Evolutionary conservation across 2,113 vertebrate genomes (phyloP), one percentile per base, ranked within the genome.

Genomic region (Esox niger): DNA sequence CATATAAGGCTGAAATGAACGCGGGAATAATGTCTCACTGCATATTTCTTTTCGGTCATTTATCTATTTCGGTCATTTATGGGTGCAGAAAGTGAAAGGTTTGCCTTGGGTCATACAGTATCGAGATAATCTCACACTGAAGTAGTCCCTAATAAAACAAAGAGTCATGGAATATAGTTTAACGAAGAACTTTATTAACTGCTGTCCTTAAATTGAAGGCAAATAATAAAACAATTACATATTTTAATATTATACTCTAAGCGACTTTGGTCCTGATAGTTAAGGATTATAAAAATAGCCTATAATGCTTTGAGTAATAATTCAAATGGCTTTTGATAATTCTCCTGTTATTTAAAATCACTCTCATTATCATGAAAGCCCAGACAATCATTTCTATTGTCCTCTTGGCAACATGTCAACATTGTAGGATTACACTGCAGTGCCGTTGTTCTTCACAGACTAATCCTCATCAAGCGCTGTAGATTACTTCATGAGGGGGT

Each of bases 301-400:
- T 43, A 59, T 29, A 29, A 30, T 59, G 57, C 27, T 17, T 30
- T 59, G 15, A 17, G 13, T 29, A 59, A 59, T 31, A 2, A 30
- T n/a, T 78, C 46, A 82, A 89, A 91, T 88, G 76, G 81, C 87
- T 91, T 43, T 91, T 92, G 89, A 87, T 89, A 83, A 46, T 80
- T 82, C 87, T 17, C 86, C 80, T 80, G 75, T 79, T 84, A 82
- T 73, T 81, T 32, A 82, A 80, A 82, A 90, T 86, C 81, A 81
- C 85, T 83, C 87, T 89, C 82, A 85, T 87, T 84, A 88, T 87
- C 84, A 87, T 86, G 83, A 94, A 87, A 92, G 90, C 91, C 77
- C 74, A 89, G 86, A 87, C 89, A 92, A 91, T 93, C 88, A 90
- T 82, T 89, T 81, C 78, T 31, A 59, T 59, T 31, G 57, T 59